Conservation (phyloP, 1,140 invertebrate species). For the Neuroterus valhalla region DNA sequence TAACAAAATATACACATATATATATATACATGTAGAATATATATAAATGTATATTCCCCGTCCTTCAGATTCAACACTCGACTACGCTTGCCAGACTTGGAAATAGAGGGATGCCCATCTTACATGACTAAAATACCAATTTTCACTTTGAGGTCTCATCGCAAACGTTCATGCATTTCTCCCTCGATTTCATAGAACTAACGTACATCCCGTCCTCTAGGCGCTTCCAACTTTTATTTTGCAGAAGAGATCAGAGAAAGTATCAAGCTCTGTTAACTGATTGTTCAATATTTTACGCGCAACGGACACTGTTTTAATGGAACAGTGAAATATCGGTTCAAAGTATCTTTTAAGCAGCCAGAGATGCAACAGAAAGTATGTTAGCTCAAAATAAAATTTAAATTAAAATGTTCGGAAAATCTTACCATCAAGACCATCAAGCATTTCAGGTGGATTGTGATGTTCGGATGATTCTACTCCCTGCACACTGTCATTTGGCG, state of each 20-base stretch:
- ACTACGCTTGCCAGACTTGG: constrained; percentile 72
- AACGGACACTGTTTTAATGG: no score
- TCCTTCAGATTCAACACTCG: constrained; percentile 66
- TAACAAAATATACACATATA: constrained; percentile 62
- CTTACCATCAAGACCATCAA: constrained; percentile 75
- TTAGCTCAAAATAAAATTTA: constrained; percentile 54
- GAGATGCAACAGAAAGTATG: constrained; percentile 48
- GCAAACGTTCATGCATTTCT: constrained; percentile 74
- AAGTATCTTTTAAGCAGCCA: background rate
- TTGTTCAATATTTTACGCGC: no score
- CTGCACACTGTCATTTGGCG: constrained; percentile 68
- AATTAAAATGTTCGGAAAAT: constrained; percentile 56
- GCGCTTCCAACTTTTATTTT: background rate
- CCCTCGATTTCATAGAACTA: constrained; percentile 71
- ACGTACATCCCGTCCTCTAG: constrained; percentile 55
- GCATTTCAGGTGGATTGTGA: constrained; percentile 72
- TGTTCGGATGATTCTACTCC: constrained; percentile 71
- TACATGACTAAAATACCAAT: constrained; percentile 69
- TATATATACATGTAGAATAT: constrained; percentile 39
- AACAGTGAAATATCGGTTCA: no score
- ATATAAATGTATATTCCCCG: constrained; percentile 59
- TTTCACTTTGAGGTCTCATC: constrained; percentile 64
- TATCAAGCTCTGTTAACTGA: no score
- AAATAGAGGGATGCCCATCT: constrained; percentile 74
- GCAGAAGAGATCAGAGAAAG: background rate